phyloP scores from a whole-genome alignment of 2,888 invertebrate genomes.

The Mythimna pallens region DNA sequence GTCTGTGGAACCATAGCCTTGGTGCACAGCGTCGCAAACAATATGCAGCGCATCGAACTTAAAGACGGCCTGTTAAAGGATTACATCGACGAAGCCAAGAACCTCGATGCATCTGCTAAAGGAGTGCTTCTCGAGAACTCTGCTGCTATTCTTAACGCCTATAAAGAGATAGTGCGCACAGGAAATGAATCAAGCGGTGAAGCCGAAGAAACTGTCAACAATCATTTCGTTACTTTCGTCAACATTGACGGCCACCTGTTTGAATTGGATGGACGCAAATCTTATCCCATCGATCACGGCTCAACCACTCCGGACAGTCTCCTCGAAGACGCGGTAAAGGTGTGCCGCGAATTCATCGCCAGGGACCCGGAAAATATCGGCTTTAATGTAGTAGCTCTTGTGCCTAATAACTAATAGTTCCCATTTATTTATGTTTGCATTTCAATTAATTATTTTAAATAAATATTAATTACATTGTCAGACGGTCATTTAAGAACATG shows the following conservation, averaged over 20 bases:
- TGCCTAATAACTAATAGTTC: constrained; percentile 83
- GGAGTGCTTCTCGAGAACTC: constrained; percentile 94
- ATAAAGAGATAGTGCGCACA: constrained; percentile 94
- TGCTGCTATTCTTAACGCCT: constrained; percentile 93
- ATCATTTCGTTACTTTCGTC: constrained; percentile 97
- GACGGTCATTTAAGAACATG: constrained; percentile 59
- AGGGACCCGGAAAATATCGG: constrained; percentile 96
- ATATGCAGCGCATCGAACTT: constrained; percentile 93
- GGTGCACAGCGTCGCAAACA: constrained; percentile 98
- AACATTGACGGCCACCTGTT: constrained; percentile 95
- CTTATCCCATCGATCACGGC: constrained; percentile 96
- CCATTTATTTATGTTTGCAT: constrained; percentile 49
- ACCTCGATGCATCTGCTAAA: constrained; percentile 93
- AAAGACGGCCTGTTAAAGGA: constrained; percentile 93
- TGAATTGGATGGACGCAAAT: constrained; percentile 93
- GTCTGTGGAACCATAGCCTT: constrained; percentile 99
- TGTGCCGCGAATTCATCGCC: constrained; percentile 96
- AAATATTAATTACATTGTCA: constrained; percentile 58
- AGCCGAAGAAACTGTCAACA: constrained; percentile 93
- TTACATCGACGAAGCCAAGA: constrained; percentile 93
- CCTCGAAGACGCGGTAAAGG: constrained; percentile 95
- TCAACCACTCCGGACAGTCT: constrained; percentile 93
- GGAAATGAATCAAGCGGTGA: constrained; percentile 94
- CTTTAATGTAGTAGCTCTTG: constrained; percentile 96
- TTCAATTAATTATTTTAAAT: constrained; percentile 58